A percentile compares a stretch with the other conserved stretches of the same genome.
Evolutionary conservation across 1,140 invertebrate genomes (phyloP).

Genomic region (Penaeus japonicus): DNA sequence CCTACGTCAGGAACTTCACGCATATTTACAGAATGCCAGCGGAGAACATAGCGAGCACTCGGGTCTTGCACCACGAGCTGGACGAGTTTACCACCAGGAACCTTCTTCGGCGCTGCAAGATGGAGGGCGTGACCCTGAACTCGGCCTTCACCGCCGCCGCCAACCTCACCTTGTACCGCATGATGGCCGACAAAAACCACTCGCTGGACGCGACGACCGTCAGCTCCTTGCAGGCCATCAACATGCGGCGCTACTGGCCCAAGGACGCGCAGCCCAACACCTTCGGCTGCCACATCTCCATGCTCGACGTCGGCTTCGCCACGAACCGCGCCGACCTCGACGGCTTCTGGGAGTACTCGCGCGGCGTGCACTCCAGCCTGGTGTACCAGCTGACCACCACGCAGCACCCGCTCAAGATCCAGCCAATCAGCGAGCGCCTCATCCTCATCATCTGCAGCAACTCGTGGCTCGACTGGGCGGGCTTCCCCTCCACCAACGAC

Average conservation of each 20-base stretch:
- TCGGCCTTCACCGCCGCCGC: conserved; percentile 57
- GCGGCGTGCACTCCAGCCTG: conserved; percentile 29
- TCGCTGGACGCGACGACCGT: conserved; percentile 26
- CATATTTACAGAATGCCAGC: conserved; percentile 35
- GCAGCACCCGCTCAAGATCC: conserved; percentile 29
- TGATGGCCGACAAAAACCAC: conserved; percentile 26
- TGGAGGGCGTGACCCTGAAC: conserved; percentile 56
- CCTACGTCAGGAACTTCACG: conserved; percentile 48
- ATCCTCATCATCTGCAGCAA: conserved; percentile 30
- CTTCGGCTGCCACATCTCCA: conserved; percentile 56
- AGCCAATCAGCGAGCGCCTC: conserved; percentile 27
- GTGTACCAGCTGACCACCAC: conserved; percentile 16
- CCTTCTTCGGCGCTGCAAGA: conserved; percentile 45
- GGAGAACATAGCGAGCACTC: conserved; percentile 23
- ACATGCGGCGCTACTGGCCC: conserved; percentile 59
- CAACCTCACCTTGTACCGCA: conserved; percentile 47
- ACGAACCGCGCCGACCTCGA: conserved; percentile 34
- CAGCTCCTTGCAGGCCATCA: conserved; percentile 45
- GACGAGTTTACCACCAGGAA: conserved; percentile 47
- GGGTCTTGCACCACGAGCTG: conserved; percentile 49
- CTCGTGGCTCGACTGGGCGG: background rate
- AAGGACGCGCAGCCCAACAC: conserved; percentile 43
- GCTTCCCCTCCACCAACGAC: conserved; percentile 39
- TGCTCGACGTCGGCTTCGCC: conserved; percentile 48
- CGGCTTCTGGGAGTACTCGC: conserved; percentile 43